These are phyloP conservation scores for Tinea pellionella DNA, from an alignment of 2,888 invertebrate species.

Conservation along the genomic window DNA sequence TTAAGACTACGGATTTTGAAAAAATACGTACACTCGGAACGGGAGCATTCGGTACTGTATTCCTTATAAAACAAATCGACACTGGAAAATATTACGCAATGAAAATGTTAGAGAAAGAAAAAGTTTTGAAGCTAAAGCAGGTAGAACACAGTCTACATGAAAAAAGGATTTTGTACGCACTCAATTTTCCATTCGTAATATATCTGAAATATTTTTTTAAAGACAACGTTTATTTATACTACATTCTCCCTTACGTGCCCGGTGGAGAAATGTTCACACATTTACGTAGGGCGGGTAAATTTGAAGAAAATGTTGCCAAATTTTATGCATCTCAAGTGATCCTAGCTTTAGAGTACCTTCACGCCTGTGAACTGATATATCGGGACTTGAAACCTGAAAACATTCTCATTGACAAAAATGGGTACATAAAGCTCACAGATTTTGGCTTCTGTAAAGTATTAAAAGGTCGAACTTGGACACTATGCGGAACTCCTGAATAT, in stretches of 20 bases:
- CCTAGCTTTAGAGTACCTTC: constrained; percentile 91
- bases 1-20: constrained; percentile 73
- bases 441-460: constrained; percentile 93
- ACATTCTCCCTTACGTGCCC: constrained; percentile 82
- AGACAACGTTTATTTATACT: constrained; percentile 86
- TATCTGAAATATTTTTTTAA: constrained; percentile 87
- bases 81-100: constrained; percentile 80
- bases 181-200: constrained; percentile 90
- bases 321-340: constrained; percentile 94
- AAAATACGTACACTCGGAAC: constrained; percentile 81
- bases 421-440: constrained; percentile 89
- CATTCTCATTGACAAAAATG: constrained; percentile 81
- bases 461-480: constrained; percentile 84
- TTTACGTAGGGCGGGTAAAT: constrained; percentile 72
- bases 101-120: constrained; percentile 89
- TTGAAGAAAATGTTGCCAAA: constrained; percentile 81
- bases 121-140: constrained; percentile 88
- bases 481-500: constrained; percentile 98
- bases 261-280: constrained; percentile 91
- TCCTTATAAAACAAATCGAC: constrained; percentile 72
- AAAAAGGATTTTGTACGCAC: constrained; percentile 85
- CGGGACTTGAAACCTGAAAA: constrained; percentile 95
- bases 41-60: constrained; percentile 92
- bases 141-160: constrained; percentile 90
- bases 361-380: constrained; percentile 87